Percentiles rank a stretch among this genome's conserved stretches.
phyloP scores from a whole-genome alignment of 2,113 vertebrate genomes.

The Oncorhynchus gorbuscha region DNA sequence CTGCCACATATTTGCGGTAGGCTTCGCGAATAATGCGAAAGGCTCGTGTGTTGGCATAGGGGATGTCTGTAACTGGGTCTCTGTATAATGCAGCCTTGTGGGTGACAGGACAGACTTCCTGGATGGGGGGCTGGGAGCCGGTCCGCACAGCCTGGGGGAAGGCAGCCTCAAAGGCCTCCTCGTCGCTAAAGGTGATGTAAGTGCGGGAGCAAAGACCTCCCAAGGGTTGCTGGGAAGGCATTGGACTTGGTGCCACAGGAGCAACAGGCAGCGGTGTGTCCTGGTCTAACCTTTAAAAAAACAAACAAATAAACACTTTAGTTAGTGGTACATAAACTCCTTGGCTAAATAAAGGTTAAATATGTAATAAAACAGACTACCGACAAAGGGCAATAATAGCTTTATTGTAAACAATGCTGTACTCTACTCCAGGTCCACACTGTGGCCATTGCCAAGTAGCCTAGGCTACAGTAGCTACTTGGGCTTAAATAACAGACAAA shows the following conservation, averaged over 20 bases:
- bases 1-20: slow-evolving; percentile 91
- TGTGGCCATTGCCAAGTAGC: not conserved
- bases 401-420: too few species aligned
- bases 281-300: slow-evolving; percentile 81
- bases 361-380: not conserved
- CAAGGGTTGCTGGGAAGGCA: slow-evolving; percentile 49
- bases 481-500: too few species aligned
- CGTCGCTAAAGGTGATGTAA: slow-evolving; percentile 91
- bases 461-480: too few species aligned
- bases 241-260: slow-evolving; percentile 40
- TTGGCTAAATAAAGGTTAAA: too few species aligned
- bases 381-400: too few species aligned
- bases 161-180: slow-evolving; percentile 81
- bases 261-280: slow-evolving; percentile 58
- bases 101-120: slow-evolving; percentile 92
- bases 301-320: not conserved
- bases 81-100: slow-evolving; percentile 88
- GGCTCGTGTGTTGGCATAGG: slow-evolving; percentile 85
- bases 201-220: slow-evolving; percentile 85
- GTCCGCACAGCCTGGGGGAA: slow-evolving; percentile 70
- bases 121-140: slow-evolving; percentile 71
- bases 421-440: too few species aligned
- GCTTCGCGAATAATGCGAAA: slow-evolving; percentile 95
- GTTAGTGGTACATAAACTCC: too few species aligned
- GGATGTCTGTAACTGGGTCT: slow-evolving; percentile 94